Percentiles rank a stretch among this genome's conserved stretches.
phyloP scores from a whole-genome alignment of 2,113 vertebrate genomes.

The Xyliphius kryptos region DNA sequence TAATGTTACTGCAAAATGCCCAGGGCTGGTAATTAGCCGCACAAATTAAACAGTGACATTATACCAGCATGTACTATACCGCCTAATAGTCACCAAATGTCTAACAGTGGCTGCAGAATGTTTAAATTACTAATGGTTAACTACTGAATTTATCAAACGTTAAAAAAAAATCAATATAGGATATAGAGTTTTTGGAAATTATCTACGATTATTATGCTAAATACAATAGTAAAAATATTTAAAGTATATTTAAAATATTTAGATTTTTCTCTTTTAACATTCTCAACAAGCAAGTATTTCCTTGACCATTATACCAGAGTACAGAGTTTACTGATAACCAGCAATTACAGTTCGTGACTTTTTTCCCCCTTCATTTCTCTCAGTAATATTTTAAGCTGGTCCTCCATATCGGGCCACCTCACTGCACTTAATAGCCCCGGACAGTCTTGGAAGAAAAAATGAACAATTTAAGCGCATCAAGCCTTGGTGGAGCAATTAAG shows the following conservation, averaged over 20 bases:
- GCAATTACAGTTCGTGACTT: slow-evolving; percentile 61
- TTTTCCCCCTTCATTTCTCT: slow-evolving; percentile 35
- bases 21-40: slow-evolving; percentile 26
- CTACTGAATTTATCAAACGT: background rate
- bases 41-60: slow-evolving; percentile 30
- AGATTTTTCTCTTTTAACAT: slow-evolving; percentile 46
- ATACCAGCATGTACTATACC: slow-evolving; percentile 20
- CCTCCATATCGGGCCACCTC: slow-evolving; percentile 47
- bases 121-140: slow-evolving; percentile 21
- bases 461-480: slow-evolving; percentile 54
- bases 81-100: slow-evolving; percentile 24
- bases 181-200: background rate
- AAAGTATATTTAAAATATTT: slow-evolving; percentile 49
- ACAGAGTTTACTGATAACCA: slow-evolving; percentile 49
- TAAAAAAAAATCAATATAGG: background rate
- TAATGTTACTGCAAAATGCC: slow-evolving; percentile 22
- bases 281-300: slow-evolving; percentile 50
- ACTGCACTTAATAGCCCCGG: slow-evolving; percentile 59
- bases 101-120: slow-evolving; percentile 21
- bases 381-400: slow-evolving; percentile 47
- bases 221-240: slow-evolving; percentile 43
- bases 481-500: slow-evolving; percentile 61
- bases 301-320: slow-evolving; percentile 40
- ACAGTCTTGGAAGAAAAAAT: slow-evolving; percentile 57
- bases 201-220: slow-evolving; percentile 47